Evolutionary conservation across 1,140 invertebrate species (phyloP).

Genomic region (Bombus superbus): DNA sequence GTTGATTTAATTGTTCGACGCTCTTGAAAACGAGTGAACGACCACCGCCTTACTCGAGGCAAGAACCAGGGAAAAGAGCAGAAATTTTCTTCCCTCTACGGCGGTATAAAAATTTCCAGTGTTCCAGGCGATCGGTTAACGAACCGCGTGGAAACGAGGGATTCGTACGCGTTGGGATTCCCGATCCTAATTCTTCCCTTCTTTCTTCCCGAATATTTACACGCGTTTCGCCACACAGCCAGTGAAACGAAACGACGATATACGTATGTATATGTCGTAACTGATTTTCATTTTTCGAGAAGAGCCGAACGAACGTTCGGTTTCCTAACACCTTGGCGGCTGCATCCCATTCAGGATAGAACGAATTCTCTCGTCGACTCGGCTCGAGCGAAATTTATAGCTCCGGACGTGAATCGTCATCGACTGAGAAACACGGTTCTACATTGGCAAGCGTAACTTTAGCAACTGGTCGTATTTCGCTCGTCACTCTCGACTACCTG

Average conservation of each 20-base stretch:
- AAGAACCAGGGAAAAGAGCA: background rate
- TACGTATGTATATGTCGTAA: background rate
- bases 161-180: conserved; percentile 19
- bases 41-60: background rate
- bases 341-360: background rate
- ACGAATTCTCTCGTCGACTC: conserved; percentile 1
- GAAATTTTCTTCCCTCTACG: background rate
- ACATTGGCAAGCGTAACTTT: background rate
- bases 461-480: background rate
- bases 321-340: background rate
- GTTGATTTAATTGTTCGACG: background rate
- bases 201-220: background rate
- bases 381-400: conserved; percentile 24
- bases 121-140: conserved; percentile 2
- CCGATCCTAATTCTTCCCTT: background rate
- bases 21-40: background rate
- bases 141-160: conserved; percentile 23
- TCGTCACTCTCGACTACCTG: background rate
- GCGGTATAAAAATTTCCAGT: background rate
- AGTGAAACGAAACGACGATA: background rate
- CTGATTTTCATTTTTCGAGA: background rate
- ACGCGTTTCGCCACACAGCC: background rate
- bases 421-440: background rate
- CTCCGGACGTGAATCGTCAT: conserved; percentile 32
- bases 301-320: too few relatives aligned